phyloP scores from a whole-genome alignment of 2,113 vertebrate species.

The Telmatochromis sp. region DNA sequence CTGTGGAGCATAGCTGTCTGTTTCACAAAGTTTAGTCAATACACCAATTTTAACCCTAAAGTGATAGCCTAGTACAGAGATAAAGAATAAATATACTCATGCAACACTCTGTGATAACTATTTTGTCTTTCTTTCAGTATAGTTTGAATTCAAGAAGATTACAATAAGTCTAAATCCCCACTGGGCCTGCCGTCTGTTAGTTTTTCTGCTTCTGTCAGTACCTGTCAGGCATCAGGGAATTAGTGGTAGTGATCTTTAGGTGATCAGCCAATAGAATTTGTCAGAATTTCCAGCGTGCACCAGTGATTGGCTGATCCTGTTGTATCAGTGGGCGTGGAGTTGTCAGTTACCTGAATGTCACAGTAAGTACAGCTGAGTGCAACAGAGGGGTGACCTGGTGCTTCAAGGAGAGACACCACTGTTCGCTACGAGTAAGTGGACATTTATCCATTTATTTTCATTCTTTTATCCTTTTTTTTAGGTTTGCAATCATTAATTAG shows the following conservation, averaged over 20 bases:
- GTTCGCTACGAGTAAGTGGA: not conserved
- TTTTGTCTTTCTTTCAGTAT: not conserved
- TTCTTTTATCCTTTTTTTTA: not conserved
- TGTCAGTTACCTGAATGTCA: not conserved
- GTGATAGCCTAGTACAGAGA: not conserved
- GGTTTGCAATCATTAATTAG: not conserved
- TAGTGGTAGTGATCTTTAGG: not conserved
- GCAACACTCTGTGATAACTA: not conserved
- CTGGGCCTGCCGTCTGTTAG: conserved; percentile 13
- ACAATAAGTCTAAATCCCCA: conserved; percentile 26
- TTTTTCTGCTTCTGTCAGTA: not conserved
- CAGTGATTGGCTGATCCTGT: not conserved
- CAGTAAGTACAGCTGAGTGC: not conserved
- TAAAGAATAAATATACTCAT: not conserved
- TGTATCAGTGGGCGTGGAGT: not conserved
- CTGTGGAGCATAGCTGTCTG: not conserved
- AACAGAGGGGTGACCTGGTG: not conserved
- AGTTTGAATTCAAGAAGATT: conserved; percentile 13
- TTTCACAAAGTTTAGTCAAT: not conserved
- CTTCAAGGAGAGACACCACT: not conserved
- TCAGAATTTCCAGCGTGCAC: not conserved
- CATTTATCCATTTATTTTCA: not conserved
- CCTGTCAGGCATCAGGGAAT: not conserved
- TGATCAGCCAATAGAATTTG: conserved; percentile 13
- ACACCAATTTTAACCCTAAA: not conserved